Evolutionary conservation across 2,797 vertebrate species (phyloP).

Genomic region (Silurus aristotelis): DNA sequence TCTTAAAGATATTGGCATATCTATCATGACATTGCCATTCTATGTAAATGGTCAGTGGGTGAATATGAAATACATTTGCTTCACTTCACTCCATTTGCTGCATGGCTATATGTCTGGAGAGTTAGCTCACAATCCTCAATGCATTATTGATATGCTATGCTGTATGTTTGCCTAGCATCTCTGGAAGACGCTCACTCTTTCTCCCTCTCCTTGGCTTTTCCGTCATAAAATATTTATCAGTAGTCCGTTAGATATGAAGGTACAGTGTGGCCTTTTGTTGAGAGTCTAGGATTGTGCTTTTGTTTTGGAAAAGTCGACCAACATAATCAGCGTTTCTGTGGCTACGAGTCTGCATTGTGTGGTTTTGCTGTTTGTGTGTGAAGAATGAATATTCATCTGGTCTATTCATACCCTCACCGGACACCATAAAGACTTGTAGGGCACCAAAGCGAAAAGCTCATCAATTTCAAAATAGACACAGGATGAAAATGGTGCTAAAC

Average conservation of each 20-base stretch:
- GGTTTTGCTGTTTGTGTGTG: constrained; percentile 5
- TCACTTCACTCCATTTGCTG: constrained; percentile 29
- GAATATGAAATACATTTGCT: constrained; percentile 16
- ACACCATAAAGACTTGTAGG: constrained; percentile 12
- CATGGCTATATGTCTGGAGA: constrained; percentile 38
- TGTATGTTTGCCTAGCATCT: constrained; percentile 16
- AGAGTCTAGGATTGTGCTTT: constrained; percentile 10
- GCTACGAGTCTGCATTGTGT: constrained; percentile 2
- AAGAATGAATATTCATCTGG: constrained; percentile 25
- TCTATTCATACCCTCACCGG: constrained; percentile 1
- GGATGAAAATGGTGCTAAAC: neutral
- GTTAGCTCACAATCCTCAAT: constrained; percentile 44
- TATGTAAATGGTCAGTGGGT: constrained; percentile 7
- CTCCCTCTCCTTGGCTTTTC: constrained; percentile 7
- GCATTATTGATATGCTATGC: constrained; percentile 55
- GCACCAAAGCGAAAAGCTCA: neutral
- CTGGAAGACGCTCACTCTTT: constrained; percentile 23
- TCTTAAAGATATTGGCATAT: constrained; percentile 15
- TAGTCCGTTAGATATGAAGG: constrained; percentile 1
- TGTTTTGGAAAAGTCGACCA: constrained; percentile 22
- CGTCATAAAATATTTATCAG: constrained; percentile 56
- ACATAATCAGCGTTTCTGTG: constrained; percentile 13
- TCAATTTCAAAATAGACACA: neutral
- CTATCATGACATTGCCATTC: neutral
- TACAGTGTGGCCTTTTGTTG: constrained; percentile 27